Conservation (phyloP, 2,797 vertebrate genomes). For the Aselliscus stoliczkanus region DNA sequence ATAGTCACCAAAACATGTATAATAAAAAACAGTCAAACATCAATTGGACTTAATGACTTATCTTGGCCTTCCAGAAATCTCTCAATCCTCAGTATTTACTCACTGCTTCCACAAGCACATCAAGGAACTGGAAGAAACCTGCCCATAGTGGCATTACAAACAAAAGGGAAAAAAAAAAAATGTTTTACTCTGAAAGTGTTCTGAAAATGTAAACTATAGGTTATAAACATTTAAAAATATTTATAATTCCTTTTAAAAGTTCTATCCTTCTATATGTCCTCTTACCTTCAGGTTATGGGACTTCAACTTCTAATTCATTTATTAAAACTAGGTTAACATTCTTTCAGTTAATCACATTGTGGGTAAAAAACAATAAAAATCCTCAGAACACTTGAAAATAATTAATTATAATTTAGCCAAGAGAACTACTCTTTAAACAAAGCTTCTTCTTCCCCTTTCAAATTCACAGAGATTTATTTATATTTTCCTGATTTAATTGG, state of each 20-base stretch:
- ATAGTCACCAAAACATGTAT: neutral
- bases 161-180: neutral
- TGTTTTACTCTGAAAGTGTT: neutral
- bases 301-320: neutral
- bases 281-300: neutral
- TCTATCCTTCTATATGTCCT: neutral
- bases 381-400: neutral
- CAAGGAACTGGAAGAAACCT: neutral
- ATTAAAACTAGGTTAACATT: neutral
- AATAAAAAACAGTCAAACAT: neutral
- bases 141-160: neutral
- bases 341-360: neutral
- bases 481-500: slow-evolving; percentile 68
- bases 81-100: neutral
- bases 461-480: slow-evolving; percentile 66
- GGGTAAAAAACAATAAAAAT: slow-evolving; percentile 22
- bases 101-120: neutral
- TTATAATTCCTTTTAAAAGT: neutral
- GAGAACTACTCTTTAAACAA: slow-evolving; percentile 35
- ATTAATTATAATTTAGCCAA: slow-evolving; percentile 38
- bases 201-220: neutral
- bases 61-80: neutral
- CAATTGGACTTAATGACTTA: neutral
- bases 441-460: slow-evolving; percentile 30
- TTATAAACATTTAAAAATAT: neutral